These are phyloP conservation scores for Platysternon megacephalum DNA, from an alignment of 2,113 vertebrate species.

Conservation along the genomic window DNA sequence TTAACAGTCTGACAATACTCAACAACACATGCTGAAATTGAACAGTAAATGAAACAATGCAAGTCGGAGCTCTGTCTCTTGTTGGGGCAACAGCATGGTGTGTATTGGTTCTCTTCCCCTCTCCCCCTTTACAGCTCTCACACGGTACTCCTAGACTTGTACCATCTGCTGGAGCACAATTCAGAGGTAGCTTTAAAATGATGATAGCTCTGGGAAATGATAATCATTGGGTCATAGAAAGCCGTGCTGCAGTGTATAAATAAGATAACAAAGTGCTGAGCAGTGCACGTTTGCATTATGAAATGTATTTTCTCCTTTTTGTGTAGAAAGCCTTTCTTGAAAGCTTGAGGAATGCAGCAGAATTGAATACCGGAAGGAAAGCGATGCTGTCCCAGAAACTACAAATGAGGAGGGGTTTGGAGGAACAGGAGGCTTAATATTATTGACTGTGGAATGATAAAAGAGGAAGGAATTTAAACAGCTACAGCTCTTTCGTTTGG, in stretches of 20 bases:
- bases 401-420: conserved; percentile 76
- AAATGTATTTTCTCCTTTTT: conserved; percentile 80
- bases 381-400: conserved; percentile 75
- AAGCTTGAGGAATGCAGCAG: conserved; percentile 70
- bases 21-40: conserved; percentile 39
- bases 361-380: conserved; percentile 75
- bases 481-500: conserved; percentile 76
- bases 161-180: conserved; percentile 79
- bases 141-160: conserved; percentile 42
- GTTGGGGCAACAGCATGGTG: conserved; percentile 53
- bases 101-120: conserved; percentile 12
- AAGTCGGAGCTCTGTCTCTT: conserved; percentile 53
- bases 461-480: conserved; percentile 71
- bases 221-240: conserved; percentile 83
- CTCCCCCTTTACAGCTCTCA: conserved; percentile 55
- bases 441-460: conserved; percentile 78
- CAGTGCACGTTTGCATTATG: conserved; percentile 80
- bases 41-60: conserved; percentile 47
- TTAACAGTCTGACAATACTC: conserved; percentile 47
- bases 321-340: conserved; percentile 78
- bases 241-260: conserved; percentile 81
- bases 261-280: conserved; percentile 87
- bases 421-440: conserved; percentile 77
- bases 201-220: conserved; percentile 83
- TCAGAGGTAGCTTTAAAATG: conserved; percentile 81